Conservation (phyloP, 2,113 vertebrate species). For the Ctenomys sociabilis region DNA sequence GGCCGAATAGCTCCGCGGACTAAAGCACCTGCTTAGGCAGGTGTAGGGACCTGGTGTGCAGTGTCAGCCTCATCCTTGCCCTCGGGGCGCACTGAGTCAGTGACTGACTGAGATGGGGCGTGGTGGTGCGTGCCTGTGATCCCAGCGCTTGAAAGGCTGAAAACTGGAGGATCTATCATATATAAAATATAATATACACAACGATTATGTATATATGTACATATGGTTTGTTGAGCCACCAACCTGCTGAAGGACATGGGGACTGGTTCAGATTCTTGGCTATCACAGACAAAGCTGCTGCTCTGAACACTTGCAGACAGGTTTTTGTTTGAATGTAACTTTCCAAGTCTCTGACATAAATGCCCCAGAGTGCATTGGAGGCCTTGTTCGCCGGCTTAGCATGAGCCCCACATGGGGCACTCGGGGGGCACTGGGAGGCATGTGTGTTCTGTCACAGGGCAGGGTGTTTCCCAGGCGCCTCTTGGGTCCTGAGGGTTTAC, state of each 20-base stretch:
- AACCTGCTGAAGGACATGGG: neutral
- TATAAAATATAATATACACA: too few relatives aligned
- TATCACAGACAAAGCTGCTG: neutral
- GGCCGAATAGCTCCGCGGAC: too few relatives aligned
- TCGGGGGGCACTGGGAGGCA: neutral
- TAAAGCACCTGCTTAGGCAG: too few relatives aligned
- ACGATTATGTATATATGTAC: too few relatives aligned
- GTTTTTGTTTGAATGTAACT: neutral
- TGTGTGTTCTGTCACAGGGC: fast-evolving
- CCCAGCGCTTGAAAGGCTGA: too few relatives aligned
- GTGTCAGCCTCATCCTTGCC: too few relatives aligned
- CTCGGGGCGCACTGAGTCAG: too few relatives aligned
- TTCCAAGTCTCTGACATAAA: neutral
- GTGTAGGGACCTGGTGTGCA: too few relatives aligned
- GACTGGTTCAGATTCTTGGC: neutral
- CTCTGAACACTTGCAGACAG: neutral
- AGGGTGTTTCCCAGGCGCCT: neutral
- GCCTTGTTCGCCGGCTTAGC: neutral
- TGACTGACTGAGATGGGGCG: too few relatives aligned
- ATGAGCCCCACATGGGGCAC: fast-evolving
- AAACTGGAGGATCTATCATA: too few relatives aligned
- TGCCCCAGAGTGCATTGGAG: neutral
- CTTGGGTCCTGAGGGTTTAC: neutral
- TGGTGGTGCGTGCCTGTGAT: too few relatives aligned
- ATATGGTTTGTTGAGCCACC: neutral